Conservation (phyloP, 2,797 vertebrate genomes). For the Cossypha heuglini region DNA sequence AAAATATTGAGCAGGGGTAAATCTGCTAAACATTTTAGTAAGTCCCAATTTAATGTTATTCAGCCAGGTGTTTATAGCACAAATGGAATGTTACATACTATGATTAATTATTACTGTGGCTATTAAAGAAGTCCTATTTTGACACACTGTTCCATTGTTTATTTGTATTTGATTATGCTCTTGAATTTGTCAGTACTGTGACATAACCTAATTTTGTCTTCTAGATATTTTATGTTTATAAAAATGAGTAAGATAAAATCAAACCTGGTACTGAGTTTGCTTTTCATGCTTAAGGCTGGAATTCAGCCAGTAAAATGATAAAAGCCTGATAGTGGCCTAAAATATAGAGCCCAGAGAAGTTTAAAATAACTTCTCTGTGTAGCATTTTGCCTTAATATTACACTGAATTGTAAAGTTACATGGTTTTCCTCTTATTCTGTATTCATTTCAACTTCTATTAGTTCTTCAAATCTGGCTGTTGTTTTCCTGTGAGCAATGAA, state of each 20-base stretch:
- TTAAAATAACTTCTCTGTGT: neutral
- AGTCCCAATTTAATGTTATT: neutral
- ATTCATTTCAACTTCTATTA: neutral
- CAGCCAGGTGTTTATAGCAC: neutral
- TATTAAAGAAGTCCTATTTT: neutral
- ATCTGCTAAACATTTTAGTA: neutral
- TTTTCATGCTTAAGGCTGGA: neutral
- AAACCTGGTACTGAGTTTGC: neutral
- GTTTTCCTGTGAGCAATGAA: neutral
- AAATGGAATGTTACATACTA: neutral
- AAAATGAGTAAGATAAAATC: neutral
- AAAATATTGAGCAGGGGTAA: neutral
- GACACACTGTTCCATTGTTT: neutral
- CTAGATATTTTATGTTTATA: neutral
- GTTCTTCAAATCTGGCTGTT: neutral
- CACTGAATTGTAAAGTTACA: neutral
- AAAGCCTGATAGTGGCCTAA: neutral
- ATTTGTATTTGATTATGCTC: neutral
- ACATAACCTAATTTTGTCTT: neutral
- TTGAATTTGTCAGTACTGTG: neutral
- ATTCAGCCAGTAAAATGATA: neutral
- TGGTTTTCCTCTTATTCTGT: neutral
- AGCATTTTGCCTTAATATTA: neutral
- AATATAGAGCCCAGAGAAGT: neutral
- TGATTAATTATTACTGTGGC: neutral